These are phyloP conservation scores for Xiphophorus birchmanni DNA, from an alignment of 2,797 vertebrate genomes.

Conservation along the genomic window DNA sequence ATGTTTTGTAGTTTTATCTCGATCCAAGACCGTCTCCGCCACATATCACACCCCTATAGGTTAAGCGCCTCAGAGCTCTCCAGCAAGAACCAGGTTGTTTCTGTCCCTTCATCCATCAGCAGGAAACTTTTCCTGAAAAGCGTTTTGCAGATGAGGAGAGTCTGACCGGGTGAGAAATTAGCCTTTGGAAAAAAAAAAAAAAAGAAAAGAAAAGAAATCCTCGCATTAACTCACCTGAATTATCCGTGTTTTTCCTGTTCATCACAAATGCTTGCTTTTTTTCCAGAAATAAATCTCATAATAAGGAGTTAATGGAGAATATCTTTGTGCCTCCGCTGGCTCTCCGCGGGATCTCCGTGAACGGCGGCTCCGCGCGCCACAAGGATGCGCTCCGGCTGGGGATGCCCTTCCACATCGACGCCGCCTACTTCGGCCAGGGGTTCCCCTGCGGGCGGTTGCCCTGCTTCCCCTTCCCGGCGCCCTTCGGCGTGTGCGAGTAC, in stretches of 20 bases:
- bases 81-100: slow-evolving; percentile 6
- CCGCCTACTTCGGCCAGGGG: slow-evolving; percentile 73
- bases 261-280: not conserved
- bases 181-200: not conserved
- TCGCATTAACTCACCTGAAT: not conserved
- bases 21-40: slow-evolving; percentile 61
- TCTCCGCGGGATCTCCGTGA: slow-evolving; percentile 64
- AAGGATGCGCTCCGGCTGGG: slow-evolving; percentile 71
- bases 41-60: slow-evolving; percentile 52
- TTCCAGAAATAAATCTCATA: slow-evolving; percentile 61
- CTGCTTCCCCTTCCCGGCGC: slow-evolving; percentile 59
- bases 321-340: slow-evolving; percentile 60
- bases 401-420: slow-evolving; percentile 76
- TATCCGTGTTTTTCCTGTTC: not conserved
- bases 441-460: slow-evolving; percentile 48
- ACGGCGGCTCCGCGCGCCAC: slow-evolving; percentile 58
- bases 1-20: slow-evolving; percentile 52
- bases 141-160: slow-evolving; percentile 20
- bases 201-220: too few relatives aligned
- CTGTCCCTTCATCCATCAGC: not conserved
- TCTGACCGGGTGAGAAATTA: slow-evolving; percentile 33
- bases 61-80: slow-evolving; percentile 24
- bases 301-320: slow-evolving; percentile 56
- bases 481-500: slow-evolving; percentile 74
- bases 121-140: not conserved